Evolutionary conservation across 23 tunicate genomes (phyloP), one percentile per base, ranked within the genome.

Genomic region (Phallusia fumigata): DNA sequence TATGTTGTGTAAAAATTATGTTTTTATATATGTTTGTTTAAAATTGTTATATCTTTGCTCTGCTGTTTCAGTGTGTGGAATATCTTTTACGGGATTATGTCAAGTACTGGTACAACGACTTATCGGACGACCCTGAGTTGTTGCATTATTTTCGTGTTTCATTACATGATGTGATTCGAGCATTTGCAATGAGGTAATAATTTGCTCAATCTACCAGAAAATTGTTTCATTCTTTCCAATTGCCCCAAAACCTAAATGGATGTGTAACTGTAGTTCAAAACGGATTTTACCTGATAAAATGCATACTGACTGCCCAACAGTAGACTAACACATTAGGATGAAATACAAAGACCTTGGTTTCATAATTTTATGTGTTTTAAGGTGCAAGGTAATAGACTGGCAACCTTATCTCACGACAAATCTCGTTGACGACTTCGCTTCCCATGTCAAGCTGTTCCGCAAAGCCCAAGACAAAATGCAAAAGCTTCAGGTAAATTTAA

Each of bases 31-130:
- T n/a, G n/a, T n/a, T n/a, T n/a, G n/a, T n/a, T n/a, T n/a, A n/a
- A n/a, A n/a, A n/a, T n/a, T n/a, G n/a, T n/a, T n/a, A n/a, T n/a
- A n/a, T n/a, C n/a, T n/a, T n/a, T 33, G 30, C 32, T 30, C 22
- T 75, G 0, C 21, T 84, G 64, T 45, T 52, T 45, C 83, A 88
- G 85, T 93, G 92, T 35, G 32, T 93, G 76, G 92, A 86, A 11
- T 94, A 85, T 40, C 77, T 94, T 22, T 72, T 94, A 58, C 74
- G 94, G 13, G 98, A 94, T 82, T 94, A 94, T 85, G 87, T 94
- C 18, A 85, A 89, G 65, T 87, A 94, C 64, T 94, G 98, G 98
- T 94, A 94, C 65, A 86, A 94, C 74, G 94, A 85, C 49, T 64
- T 94, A 47, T 89, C 98, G 0, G 98, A 94, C 79, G 90, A 94